Percentiles rank a stretch among this genome's conserved stretches.
Evolutionary conservation across 2,888 invertebrate genomes (phyloP).

Genomic region (Melikaiella ostensackeni): DNA sequence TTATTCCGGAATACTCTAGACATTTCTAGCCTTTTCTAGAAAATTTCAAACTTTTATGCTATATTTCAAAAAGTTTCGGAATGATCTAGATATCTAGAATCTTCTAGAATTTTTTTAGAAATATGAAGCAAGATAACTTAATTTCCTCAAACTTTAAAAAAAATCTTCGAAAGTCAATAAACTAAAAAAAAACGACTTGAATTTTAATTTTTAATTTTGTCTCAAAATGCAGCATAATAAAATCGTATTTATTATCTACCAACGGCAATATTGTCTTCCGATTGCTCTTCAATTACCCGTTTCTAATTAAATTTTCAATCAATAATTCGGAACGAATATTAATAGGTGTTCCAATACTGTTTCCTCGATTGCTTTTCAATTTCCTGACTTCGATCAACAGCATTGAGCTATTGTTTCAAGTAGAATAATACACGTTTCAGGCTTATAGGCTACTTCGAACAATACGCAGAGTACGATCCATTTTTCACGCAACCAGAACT

Average conservation of each 20-base stretch:
- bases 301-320: constrained; percentile 39
- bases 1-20: too few species aligned
- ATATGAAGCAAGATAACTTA: too few species aligned
- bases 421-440: constrained; percentile 76
- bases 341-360: constrained; percentile 49
- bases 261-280: constrained; percentile 11
- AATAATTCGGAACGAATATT: constrained; percentile 45
- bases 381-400: constrained; percentile 25
- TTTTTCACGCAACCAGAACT: constrained; percentile 95
- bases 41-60: too few species aligned
- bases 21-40: too few species aligned
- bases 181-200: too few species aligned
- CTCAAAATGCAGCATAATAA: not conserved
- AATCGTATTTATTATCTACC: not conserved
- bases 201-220: not conserved
- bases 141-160: too few species aligned
- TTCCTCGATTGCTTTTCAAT: constrained; percentile 40
- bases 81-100: too few species aligned
- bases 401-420: constrained; percentile 30
- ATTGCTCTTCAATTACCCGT: constrained; percentile 33
- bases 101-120: too few species aligned
- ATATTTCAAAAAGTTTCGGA: too few species aligned
- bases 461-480: constrained; percentile 97
- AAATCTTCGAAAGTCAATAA: too few species aligned
- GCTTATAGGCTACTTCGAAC: constrained; percentile 94